A percentile compares a stretch with the other conserved stretches of the same genome.
Evolutionary conservation across 2,113 vertebrate species (phyloP).

Genomic region (Tachycineta bicolor): DNA sequence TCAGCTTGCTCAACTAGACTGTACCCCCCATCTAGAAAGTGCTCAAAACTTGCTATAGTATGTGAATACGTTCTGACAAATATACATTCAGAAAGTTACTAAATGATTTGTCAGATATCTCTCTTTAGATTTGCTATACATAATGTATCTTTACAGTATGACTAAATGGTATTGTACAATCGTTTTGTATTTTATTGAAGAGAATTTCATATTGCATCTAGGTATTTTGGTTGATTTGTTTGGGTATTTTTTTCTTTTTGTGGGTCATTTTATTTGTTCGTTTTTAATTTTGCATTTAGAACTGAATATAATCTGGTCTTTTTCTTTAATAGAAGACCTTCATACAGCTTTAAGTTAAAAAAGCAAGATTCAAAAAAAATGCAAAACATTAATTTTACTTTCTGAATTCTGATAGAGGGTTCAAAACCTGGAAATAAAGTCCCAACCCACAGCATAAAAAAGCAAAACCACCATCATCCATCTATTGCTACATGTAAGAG

Average conservation of each 20-base stretch:
- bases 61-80: background rate
- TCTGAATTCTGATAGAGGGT: background rate
- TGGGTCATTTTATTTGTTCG: background rate
- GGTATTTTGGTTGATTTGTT: background rate
- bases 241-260: background rate
- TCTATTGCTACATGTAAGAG: background rate
- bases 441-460: background rate
- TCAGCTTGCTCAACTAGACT: background rate
- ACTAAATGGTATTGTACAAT: background rate
- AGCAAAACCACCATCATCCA: fast-evolving
- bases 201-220: background rate
- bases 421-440: background rate
- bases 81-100: background rate
- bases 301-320: background rate
- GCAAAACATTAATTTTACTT: background rate
- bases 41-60: background rate
- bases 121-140: background rate
- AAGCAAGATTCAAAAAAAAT: background rate
- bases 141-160: background rate
- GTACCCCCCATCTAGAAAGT: background rate
- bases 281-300: background rate
- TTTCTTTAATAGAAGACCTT: background rate
- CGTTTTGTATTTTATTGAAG: background rate
- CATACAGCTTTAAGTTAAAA: background rate
- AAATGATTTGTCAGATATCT: background rate